A percentile compares a stretch with the other conserved stretches of the same genome.
phyloP scores from a whole-genome alignment of 2,888 invertebrate species.

The Lamellibrachia columna region DNA sequence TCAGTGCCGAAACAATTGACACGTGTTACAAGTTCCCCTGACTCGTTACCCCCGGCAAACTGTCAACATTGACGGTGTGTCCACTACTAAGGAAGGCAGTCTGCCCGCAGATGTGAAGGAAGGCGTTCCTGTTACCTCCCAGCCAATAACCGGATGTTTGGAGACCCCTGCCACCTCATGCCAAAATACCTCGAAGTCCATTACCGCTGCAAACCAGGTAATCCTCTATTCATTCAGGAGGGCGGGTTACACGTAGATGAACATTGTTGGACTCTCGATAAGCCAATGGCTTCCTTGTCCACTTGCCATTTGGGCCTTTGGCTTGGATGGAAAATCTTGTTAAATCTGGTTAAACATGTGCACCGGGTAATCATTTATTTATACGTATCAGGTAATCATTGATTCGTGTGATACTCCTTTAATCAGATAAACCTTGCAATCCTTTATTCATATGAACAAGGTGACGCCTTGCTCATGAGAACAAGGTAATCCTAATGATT shows the following conservation, averaged over 20 bases:
- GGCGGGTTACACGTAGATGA: too few relatives aligned
- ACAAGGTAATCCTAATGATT: neutral
- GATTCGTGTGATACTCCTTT: neutral
- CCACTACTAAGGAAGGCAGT: too few relatives aligned
- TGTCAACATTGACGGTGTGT: too few relatives aligned
- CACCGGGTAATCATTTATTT: conserved; percentile 34
- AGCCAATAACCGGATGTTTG: conserved; percentile 64
- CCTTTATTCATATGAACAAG: neutral
- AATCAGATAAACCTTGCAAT: neutral
- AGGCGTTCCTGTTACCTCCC: conserved; percentile 28
- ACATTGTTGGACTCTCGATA: too few relatives aligned
- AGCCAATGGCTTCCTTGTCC: too few relatives aligned
- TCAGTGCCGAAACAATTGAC: too few relatives aligned
- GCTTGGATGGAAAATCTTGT: too few relatives aligned
- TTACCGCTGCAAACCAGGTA: conserved; percentile 66
- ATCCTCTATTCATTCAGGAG: neutral
- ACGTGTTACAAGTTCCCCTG: too few relatives aligned
- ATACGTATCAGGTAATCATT: neutral
- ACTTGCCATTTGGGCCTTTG: too few relatives aligned
- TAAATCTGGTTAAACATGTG: conserved; percentile 54
- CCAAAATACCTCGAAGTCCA: conserved; percentile 74
- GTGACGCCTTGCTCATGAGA: neutral
- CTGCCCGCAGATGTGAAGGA: neutral
- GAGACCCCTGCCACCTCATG: conserved; percentile 72
- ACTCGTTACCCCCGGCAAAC: too few relatives aligned